Base-by-base conservation (phyloP, 2,113 vertebrate genomes). In the Mirounga angustirostris region DNA sequence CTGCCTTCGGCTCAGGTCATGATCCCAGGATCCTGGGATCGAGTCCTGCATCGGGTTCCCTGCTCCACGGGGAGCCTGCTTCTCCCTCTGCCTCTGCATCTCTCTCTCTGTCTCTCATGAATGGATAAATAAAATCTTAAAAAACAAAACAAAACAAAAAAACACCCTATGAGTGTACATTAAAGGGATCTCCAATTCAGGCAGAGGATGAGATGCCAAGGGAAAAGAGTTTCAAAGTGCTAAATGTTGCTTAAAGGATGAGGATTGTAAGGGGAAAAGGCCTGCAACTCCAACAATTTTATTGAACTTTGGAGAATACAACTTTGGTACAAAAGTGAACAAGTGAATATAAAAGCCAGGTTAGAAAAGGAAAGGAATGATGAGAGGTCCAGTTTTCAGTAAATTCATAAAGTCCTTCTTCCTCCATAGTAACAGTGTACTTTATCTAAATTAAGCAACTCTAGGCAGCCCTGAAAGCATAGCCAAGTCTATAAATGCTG, bases 371-470 rank as follows among this genome's bases (percentile, higher is more conserved):
- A 89, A 89, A 46, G 54, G 26, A 73, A 58, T 88, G 19, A 61
- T 76, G 71, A 76, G 12, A 61, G 40, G 54, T 61, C 36, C 28
- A 24, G 56, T 74, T 59, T 74, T 89, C 71, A 88, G 16, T 71
- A 84, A 83, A 40, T 83, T 73, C 71, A 61, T 73, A 92, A 43
- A 84, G 30, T 84, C 65, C 16, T 83, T 73, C 82, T 84, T 93
- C 56, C 13, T 76, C 56, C 43, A 85, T 63, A 58, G 26, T 58
- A 46, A 28, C 7, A 2, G 33, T 56, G 52, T 58, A 88, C 43
- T 76, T 61, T 85, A 61, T 46, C n/a, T 85, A 76, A 46, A 61
- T 61, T 74, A 63, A 93, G 67, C 22, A 74, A 74, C 43, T 92
- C 81, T 61, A 93, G 69, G 67, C 33, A 76, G 43, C 24, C 58